These are phyloP conservation scores for Mungos mungo DNA, from an alignment of 2,113 vertebrate species.

Conservation along the genomic window DNA sequence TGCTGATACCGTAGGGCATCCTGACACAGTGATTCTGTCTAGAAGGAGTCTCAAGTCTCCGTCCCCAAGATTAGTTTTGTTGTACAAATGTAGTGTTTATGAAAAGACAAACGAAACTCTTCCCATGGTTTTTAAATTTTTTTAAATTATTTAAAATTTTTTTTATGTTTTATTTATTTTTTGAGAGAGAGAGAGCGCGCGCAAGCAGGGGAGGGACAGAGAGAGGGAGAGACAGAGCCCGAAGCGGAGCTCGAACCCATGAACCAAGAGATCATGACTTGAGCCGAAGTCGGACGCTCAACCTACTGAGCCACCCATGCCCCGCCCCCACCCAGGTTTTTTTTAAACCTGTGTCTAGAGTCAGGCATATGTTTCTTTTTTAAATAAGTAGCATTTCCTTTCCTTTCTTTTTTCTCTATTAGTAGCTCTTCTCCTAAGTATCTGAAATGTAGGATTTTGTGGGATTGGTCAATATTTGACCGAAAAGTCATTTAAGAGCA, in stretches of 20 bases:
- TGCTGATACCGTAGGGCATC: background rate
- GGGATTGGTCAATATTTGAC: conserved; percentile 20
- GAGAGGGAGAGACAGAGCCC: too few relatives aligned
- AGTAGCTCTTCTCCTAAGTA: background rate
- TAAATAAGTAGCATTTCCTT: conserved; percentile 15
- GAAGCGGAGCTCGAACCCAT: too few relatives aligned
- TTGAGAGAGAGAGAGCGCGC: too few relatives aligned
- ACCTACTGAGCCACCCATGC: too few relatives aligned
- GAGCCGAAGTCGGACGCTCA: too few relatives aligned
- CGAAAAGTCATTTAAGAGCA: conserved; percentile 36
- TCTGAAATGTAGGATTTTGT: conserved; percentile 31
- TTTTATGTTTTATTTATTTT: too few relatives aligned
- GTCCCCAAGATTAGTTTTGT: background rate
- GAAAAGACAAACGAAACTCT: background rate
- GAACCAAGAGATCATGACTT: too few relatives aligned
- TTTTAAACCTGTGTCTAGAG: background rate
- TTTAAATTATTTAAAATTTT: too few relatives aligned
- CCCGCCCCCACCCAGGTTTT: background rate
- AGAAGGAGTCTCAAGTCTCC: background rate
- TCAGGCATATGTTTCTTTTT: conserved; percentile 11
- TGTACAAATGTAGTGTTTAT: background rate
- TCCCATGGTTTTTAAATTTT: background rate
- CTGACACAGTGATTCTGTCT: background rate
- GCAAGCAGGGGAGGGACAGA: too few relatives aligned
- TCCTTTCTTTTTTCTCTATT: background rate